Evolutionary conservation across 2,797 vertebrate genomes (phyloP).

Genomic region (Otus scops): DNA sequence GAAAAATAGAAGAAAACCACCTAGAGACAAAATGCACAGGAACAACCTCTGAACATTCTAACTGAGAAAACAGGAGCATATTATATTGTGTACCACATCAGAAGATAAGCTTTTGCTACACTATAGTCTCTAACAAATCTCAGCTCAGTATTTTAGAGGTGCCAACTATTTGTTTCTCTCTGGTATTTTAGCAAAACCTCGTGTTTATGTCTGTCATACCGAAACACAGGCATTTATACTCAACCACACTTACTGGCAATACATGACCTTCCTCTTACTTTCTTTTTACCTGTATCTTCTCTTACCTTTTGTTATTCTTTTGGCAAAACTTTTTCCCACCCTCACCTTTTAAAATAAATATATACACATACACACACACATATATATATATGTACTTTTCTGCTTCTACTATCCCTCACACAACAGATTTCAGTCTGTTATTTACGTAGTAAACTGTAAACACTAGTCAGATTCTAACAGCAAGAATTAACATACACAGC

Average conservation of each 20-base stretch:
- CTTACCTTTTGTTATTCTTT: not conserved
- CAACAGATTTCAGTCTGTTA: not conserved
- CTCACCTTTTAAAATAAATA: not conserved
- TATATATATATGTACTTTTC: accelerated
- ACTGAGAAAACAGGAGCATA: not conserved
- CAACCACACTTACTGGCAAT: not conserved
- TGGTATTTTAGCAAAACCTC: not conserved
- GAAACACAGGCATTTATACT: not conserved
- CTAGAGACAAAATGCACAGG: not conserved
- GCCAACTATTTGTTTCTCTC: not conserved
- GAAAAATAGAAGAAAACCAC: not conserved
- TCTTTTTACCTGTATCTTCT: not conserved
- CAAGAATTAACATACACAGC: not conserved
- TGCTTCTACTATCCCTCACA: not conserved
- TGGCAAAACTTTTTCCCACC: accelerated
- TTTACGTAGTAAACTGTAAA: not conserved
- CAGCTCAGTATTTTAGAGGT: not conserved
- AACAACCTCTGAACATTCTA: not conserved
- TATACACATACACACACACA: accelerated
- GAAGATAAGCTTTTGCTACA: not conserved
- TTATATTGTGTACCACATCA: not conserved
- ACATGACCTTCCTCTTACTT: not conserved
- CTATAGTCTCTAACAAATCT: not conserved
- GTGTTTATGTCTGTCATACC: not conserved
- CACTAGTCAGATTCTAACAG: not conserved